Evolutionary conservation across 1,140 invertebrate genomes (phyloP).

Genomic region (Plectrocnemia conspersa): DNA sequence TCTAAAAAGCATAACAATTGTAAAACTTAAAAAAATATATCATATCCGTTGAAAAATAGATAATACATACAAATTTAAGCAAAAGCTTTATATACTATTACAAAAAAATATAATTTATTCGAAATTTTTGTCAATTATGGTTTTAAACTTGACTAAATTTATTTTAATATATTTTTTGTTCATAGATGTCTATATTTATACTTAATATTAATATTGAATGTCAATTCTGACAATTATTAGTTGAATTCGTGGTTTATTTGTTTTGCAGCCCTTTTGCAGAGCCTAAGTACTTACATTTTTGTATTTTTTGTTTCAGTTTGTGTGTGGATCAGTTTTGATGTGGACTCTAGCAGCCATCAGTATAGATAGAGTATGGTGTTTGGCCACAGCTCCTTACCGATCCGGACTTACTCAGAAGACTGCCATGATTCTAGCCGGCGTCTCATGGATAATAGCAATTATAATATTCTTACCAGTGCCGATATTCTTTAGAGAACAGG

Average conservation of each 20-base stretch:
- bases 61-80: no score
- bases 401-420: slow-evolving; percentile 49
- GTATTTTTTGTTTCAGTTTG: slow-evolving; percentile 49
- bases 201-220: not conserved
- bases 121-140: no score
- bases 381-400: slow-evolving; percentile 55
- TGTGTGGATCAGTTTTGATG: slow-evolving; percentile 56
- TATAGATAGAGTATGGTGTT: slow-evolving; percentile 55
- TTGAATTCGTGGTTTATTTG: not conserved
- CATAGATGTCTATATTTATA: not conserved
- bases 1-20: no score
- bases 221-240: not conserved
- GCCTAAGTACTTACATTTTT: slow-evolving; percentile 6
- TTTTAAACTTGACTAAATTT: no score
- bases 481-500: slow-evolving; percentile 52
- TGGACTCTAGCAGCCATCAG: slow-evolving; percentile 59
- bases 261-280: slow-evolving; percentile 13
- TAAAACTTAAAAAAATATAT: no score
- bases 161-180: no score
- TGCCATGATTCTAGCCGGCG: slow-evolving; percentile 44
- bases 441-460: slow-evolving; percentile 51
- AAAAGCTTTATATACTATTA: no score
- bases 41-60: no score
- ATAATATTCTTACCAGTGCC: slow-evolving; percentile 52
- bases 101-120: no score